A percentile compares a stretch with the other conserved stretches of the same genome.
Evolutionary conservation across 2,797 vertebrate genomes (phyloP).

Genomic region (Anguilla megastoma): DNA sequence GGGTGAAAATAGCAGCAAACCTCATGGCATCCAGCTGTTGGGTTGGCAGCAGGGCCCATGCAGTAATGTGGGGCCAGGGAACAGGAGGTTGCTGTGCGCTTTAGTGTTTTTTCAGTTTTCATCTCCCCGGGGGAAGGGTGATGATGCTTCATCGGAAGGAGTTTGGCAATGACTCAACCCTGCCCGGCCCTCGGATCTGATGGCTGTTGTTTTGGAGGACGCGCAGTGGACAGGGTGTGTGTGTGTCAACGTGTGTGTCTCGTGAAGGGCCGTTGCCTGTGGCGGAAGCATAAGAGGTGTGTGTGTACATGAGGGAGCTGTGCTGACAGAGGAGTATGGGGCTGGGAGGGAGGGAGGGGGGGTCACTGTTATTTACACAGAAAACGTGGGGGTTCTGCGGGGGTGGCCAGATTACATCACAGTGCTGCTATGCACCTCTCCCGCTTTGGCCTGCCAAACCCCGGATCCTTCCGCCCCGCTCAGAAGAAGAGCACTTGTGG

Average conservation of each 20-base stretch:
- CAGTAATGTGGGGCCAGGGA: neutral
- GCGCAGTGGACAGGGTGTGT: neutral
- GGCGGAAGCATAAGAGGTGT: neutral
- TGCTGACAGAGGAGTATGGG: neutral
- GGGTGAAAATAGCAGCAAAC: neutral
- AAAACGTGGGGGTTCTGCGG: slow-evolving; percentile 11
- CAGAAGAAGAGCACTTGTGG: neutral
- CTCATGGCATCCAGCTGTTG: neutral
- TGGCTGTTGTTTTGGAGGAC: neutral
- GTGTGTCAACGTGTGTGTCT: neutral
- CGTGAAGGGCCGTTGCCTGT: neutral
- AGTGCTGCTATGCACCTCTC: slow-evolving; percentile 11
- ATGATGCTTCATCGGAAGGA: neutral
- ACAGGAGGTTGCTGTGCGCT: neutral
- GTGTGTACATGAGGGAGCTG: neutral
- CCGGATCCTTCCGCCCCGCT: neutral
- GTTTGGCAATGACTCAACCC: neutral
- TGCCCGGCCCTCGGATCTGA: neutral
- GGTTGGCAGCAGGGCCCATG: neutral
- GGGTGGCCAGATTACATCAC: neutral
- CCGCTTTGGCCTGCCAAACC: neutral
- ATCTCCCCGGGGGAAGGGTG: neutral
- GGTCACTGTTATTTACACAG: slow-evolving; percentile 8
- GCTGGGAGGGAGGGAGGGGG: neutral
- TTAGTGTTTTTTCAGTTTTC: neutral